phyloP scores from a whole-genome alignment of 2,113 vertebrate genomes.

The Azemiops feae region DNA sequence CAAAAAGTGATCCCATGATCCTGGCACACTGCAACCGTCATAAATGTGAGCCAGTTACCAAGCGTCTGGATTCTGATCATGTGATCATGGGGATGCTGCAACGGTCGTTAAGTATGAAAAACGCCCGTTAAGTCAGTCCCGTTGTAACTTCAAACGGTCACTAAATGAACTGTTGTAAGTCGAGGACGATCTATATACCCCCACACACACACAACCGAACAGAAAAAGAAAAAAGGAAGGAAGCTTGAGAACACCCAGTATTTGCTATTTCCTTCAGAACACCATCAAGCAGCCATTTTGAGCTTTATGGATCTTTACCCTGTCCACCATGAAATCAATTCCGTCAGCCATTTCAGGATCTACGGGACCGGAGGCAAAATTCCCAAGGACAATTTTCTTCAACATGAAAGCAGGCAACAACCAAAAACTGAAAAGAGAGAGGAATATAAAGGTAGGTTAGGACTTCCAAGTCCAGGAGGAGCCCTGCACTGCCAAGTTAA shows the following conservation, averaged over 20 bases:
- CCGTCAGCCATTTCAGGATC: constrained; percentile 95
- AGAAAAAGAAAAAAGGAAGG: neutral
- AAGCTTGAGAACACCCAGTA: neutral
- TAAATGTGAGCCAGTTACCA: too few species aligned
- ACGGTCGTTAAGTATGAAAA: neutral
- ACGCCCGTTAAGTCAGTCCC: neutral
- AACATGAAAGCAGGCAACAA: constrained; percentile 97
- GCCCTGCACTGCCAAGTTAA: neutral
- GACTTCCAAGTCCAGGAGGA: neutral
- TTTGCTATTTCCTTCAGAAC: neutral
- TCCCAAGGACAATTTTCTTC: constrained; percentile 97
- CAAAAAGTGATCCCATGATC: too few species aligned
- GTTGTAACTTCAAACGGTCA: neutral
- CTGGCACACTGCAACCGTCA: too few species aligned
- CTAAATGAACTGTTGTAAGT: neutral
- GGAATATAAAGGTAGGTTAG: neutral
- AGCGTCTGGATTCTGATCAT: too few species aligned
- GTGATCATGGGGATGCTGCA: too few species aligned
- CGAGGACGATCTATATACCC: accelerated
- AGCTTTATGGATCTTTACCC: constrained; percentile 74
- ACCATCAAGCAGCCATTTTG: neutral
- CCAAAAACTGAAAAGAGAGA: constrained; percentile 87
- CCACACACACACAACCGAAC: neutral
- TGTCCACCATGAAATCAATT: constrained; percentile 99
- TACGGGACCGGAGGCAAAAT: constrained; percentile 94